Conservation (phyloP, 1,140 invertebrate species). For the Mycetomoellerius zeteki region DNA sequence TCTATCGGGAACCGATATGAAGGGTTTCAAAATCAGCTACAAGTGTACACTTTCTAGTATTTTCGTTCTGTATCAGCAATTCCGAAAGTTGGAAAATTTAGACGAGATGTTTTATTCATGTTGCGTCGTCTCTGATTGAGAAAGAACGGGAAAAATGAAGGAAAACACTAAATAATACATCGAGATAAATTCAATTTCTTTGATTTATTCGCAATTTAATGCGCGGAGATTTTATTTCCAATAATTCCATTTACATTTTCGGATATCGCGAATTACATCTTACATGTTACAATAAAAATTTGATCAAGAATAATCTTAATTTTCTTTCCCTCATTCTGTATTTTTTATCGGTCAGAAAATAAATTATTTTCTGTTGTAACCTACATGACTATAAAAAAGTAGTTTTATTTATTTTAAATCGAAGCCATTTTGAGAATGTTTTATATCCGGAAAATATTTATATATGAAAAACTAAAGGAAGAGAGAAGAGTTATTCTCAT, state of each 20-base stretch:
- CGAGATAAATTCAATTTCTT: conserved; percentile 23
- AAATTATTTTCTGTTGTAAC: not conserved
- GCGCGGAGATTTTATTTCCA: conserved; percentile 11
- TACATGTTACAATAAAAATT: conserved; percentile 11
- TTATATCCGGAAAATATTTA: not conserved
- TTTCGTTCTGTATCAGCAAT: conserved; percentile 30
- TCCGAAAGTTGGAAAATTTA: conserved; percentile 47
- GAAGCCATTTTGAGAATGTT: not conserved
- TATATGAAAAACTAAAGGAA: not conserved
- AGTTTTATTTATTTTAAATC: not conserved
- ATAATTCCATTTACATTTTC: conserved; percentile 15
- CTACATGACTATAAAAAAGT: not conserved
- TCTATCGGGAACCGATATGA: conserved; percentile 53
- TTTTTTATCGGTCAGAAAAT: not conserved
- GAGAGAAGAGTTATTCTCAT: not conserved
- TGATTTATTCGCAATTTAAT: conserved; percentile 12
- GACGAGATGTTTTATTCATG: conserved; percentile 60
- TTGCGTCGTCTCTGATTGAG: conserved; percentile 53
- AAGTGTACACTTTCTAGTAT: conserved; percentile 30
- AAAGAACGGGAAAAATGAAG: conserved; percentile 22
- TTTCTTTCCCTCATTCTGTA: not conserved
- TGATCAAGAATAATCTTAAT: not conserved
- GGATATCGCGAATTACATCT: not conserved
- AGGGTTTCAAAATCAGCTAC: conserved; percentile 42
- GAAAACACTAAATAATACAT: conserved; percentile 56